Evolutionary conservation across 1,140 invertebrate species (phyloP).

Genomic region (Octopus bimaculoides): DNA sequence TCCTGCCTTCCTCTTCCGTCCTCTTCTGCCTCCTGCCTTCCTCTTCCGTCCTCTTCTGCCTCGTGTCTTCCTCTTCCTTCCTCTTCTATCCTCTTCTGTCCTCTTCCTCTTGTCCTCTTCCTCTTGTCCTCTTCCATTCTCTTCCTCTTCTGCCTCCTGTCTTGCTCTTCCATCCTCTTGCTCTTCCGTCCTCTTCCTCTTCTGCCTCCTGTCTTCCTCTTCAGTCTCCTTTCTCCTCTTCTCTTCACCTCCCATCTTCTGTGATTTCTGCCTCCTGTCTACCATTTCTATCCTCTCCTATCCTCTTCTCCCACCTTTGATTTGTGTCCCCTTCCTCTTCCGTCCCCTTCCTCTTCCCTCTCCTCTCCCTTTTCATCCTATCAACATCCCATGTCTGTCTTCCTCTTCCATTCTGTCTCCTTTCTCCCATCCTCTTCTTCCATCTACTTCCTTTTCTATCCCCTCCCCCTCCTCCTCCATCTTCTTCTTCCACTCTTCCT

Average conservation of each 20-base stretch:
- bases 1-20: too few species aligned
- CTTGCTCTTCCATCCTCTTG: neutral
- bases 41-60: too few species aligned
- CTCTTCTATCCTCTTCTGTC: too few species aligned
- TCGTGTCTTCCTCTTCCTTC: too few species aligned
- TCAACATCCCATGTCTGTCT: neutral
- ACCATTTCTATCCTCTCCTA: too few species aligned
- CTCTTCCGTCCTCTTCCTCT: neutral
- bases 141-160: neutral
- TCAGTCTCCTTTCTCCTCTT: neutral
- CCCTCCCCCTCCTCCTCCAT: neutral
- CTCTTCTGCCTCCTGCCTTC: too few species aligned
- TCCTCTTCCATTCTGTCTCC: too few species aligned
- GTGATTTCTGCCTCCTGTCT: neutral
- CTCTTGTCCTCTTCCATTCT: constrained; percentile 4
- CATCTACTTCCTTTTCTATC: neutral
- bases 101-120: too few species aligned
- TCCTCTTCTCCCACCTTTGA: too few species aligned
- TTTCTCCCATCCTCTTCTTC: neutral
- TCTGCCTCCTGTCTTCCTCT: neutral
- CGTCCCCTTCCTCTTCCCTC: neutral
- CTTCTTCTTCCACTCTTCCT: neutral
- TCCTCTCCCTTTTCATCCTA: constrained; percentile 1
- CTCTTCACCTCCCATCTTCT: neutral
- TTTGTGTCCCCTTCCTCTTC: neutral